Conservation (phyloP, 2,888 invertebrate genomes). For the Aelia acuminata region DNA sequence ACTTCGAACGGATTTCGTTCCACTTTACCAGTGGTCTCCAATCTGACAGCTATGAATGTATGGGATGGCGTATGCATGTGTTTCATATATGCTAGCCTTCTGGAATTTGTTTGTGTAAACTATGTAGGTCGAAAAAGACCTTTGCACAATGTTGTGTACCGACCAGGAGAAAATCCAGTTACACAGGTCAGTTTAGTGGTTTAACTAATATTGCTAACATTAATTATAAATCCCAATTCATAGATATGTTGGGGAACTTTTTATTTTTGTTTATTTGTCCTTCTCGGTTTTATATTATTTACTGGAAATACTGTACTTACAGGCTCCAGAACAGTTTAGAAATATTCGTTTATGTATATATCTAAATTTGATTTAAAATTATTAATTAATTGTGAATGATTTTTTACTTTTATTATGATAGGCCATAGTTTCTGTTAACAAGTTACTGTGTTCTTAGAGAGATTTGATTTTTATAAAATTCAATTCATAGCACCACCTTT, state of each 20-base stretch:
- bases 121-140: slow-evolving; percentile 93
- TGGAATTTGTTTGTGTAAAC: slow-evolving; percentile 96
- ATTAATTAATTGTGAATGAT: neutral
- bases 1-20: slow-evolving; percentile 93
- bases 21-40: slow-evolving; percentile 93
- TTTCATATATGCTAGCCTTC: slow-evolving; percentile 93
- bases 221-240: slow-evolving; percentile 9
- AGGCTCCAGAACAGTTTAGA: slow-evolving; percentile 39
- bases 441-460: neutral
- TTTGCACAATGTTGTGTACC: slow-evolving; percentile 89
- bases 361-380: slow-evolving; percentile 8
- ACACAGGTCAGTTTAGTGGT: slow-evolving; percentile 78
- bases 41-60: slow-evolving; percentile 95
- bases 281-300: slow-evolving; percentile 11
- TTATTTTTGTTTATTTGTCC: neutral
- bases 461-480: neutral
- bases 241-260: neutral
- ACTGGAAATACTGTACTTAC: slow-evolving; percentile 58
- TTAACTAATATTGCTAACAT: neutral
- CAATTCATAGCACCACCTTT: slow-evolving; percentile 15
- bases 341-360: slow-evolving; percentile 16
- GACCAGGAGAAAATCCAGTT: slow-evolving; percentile 91
- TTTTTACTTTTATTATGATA: neutral
- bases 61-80: slow-evolving; percentile 98
- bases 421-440: neutral